These are phyloP conservation scores for Crossaster papposus DNA, from an alignment of 53 echinoderm and acorn worm genomes.

Conservation along the genomic window DNA sequence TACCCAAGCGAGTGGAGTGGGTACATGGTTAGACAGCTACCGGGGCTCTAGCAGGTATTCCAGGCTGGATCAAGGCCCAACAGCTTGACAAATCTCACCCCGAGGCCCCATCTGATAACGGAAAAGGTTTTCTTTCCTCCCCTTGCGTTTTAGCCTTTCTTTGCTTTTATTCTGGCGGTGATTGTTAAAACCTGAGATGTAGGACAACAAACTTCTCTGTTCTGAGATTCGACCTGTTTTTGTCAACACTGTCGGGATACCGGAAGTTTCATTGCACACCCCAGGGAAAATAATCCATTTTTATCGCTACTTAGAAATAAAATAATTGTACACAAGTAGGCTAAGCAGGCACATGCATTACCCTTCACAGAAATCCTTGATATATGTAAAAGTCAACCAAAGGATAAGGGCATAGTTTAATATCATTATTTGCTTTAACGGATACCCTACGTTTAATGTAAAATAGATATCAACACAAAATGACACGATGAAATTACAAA, in stretches of 20 bases:
- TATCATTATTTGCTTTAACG: background rate
- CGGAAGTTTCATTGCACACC: conserved; percentile 22
- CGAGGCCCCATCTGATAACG: conserved; percentile 43
- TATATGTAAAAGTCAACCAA: background rate
- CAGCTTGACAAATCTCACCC: conserved; percentile 57
- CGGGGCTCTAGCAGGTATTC: background rate
- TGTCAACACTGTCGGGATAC: conserved; percentile 13
- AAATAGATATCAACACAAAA: background rate
- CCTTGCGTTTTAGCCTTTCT: background rate
- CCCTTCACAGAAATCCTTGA: too few species aligned
- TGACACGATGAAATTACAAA: background rate
- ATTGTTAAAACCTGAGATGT: conserved; percentile 6
- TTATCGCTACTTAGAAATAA: background rate
- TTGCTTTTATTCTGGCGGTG: background rate
- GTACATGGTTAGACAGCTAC: background rate
- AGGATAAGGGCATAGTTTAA: background rate
- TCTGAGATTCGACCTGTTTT: conserved; percentile 1
- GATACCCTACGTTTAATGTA: background rate
- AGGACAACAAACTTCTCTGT: background rate
- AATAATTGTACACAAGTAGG: background rate
- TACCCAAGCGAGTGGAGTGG: conserved; percentile 3
- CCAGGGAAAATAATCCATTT: background rate
- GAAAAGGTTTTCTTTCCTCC: conserved; percentile 9
- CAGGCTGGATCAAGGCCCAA: conserved; percentile 21
- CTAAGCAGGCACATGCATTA: background rate